Percentiles rank a stretch among this genome's conserved stretches.
phyloP scores from a whole-genome alignment of 1,140 invertebrate species.

The Pteromalus puparum region DNA sequence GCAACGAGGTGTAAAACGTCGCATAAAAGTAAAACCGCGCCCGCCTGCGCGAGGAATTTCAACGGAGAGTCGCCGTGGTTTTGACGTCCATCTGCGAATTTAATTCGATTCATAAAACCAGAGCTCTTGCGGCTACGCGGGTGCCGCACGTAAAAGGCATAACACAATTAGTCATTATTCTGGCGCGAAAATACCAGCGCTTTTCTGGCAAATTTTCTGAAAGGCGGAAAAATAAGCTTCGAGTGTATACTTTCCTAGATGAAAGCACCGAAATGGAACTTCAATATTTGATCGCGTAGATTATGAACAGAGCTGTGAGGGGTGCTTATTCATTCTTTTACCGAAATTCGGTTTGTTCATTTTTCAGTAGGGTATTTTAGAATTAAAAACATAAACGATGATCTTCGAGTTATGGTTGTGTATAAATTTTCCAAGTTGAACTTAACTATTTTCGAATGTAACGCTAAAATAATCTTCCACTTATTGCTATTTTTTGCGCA shows the following conservation, averaged over 20 bases:
- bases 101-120: neutral
- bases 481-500: too few relatives aligned
- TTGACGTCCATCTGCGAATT: neutral
- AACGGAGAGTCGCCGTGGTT: neutral
- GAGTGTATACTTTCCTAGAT: neutral
- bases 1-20: neutral
- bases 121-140: neutral
- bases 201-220: neutral
- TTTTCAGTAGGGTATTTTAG: neutral
- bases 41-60: neutral
- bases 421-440: neutral
- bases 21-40: neutral
- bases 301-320: neutral
- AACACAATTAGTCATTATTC: neutral
- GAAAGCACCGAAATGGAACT: too few relatives aligned
- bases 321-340: neutral
- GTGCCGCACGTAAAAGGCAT: neutral
- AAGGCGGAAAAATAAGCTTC: neutral
- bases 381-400: neutral
- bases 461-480: neutral
- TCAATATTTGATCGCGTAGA: neutral
- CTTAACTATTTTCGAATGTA: neutral
- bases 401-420: neutral
- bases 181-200: neutral
- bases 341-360: neutral